phyloP scores from a whole-genome alignment of 92 coral and sea anemone genomes.

The Anthopleura xanthogrammica region DNA sequence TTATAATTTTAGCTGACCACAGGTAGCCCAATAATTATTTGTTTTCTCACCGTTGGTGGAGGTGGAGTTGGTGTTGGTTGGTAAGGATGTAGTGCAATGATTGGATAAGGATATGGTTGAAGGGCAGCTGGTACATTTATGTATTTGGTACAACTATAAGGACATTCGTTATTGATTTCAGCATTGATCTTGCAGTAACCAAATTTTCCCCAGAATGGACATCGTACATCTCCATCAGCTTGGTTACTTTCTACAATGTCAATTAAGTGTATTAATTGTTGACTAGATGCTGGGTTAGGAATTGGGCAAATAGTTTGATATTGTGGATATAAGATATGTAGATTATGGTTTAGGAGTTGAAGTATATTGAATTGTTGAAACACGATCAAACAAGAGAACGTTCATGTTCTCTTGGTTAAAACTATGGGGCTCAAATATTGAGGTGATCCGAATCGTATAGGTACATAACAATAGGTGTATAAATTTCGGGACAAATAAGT shows the following conservation, averaged over 20 bases:
- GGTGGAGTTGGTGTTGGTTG: slow-evolving; percentile 25
- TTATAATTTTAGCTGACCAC: not conserved
- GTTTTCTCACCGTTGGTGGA: slow-evolving; percentile 23
- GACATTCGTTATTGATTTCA: slow-evolving; percentile 28
- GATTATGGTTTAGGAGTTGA: no score
- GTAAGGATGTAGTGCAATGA: slow-evolving; percentile 33
- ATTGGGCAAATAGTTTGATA: not conserved
- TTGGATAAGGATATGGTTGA: slow-evolving; percentile 42
- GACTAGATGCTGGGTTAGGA: not conserved
- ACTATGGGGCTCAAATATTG: no score
- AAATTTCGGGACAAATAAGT: no score
- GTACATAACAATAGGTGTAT: no score
- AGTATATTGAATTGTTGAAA: no score
- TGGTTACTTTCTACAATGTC: not conserved
- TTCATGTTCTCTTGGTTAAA: no score
- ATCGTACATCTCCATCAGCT: slow-evolving; percentile 36
- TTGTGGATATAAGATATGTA: no score
- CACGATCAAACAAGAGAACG: no score
- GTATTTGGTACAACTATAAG: slow-evolving; percentile 46
- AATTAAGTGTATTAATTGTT: not conserved
- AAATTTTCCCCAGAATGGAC: slow-evolving; percentile 49
- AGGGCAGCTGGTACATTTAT: slow-evolving; percentile 11
- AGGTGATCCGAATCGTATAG: no score
- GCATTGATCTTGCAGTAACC: slow-evolving; percentile 47
- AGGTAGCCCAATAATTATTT: not conserved